phyloP scores from a whole-genome alignment of 37 sponge, comb jelly and placozoan genomes.

The Ephydatia muelleri region DNA sequence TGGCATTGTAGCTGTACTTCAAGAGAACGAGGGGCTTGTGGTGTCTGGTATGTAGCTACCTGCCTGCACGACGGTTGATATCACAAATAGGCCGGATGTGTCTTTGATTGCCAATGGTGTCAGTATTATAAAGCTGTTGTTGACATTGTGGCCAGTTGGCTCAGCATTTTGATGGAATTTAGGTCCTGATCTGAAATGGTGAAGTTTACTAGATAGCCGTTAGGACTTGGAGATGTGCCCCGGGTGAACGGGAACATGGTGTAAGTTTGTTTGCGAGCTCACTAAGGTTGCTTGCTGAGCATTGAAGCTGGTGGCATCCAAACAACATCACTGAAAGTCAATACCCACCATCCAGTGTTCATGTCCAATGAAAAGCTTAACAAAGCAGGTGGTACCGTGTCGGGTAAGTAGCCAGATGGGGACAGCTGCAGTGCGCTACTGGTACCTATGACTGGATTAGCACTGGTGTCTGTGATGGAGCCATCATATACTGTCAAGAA shows the following conservation, averaged over 20 bases:
- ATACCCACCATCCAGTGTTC: slow-evolving; percentile 62
- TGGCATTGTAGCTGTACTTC: slow-evolving; percentile 57
- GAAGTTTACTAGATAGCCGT: slow-evolving; percentile 71
- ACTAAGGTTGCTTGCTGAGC: slow-evolving; percentile 40
- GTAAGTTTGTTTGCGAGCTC: slow-evolving; percentile 8
- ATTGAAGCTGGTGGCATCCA: slow-evolving; percentile 67
- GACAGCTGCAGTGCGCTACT: slow-evolving; percentile 29
- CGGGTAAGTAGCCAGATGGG: slow-evolving; percentile 28
- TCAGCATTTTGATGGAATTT: slow-evolving; percentile 69
- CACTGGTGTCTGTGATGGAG: slow-evolving; percentile 73
- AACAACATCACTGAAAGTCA: slow-evolving; percentile 88
- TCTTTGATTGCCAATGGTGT: slow-evolving; percentile 52
- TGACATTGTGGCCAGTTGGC: slow-evolving; percentile 63
- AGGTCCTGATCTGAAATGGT: slow-evolving; percentile 61
- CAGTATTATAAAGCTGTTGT: slow-evolving; percentile 71
- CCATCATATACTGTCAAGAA: slow-evolving; percentile 57
- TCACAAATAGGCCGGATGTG: slow-evolving; percentile 52
- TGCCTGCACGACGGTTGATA: slow-evolving; percentile 22
- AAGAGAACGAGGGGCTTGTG: slow-evolving; percentile 55
- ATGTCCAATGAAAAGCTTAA: slow-evolving; percentile 77
- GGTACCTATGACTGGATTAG: slow-evolving; percentile 74
- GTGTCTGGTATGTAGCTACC: slow-evolving; percentile 58
- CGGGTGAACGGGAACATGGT: slow-evolving; percentile 49
- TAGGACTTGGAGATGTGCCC: slow-evolving; percentile 46
- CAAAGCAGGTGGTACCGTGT: slow-evolving; percentile 63